Percentiles rank a stretch among this genome's conserved stretches.
phyloP scores from a whole-genome alignment of 1,140 invertebrate genomes.

The Zaprionus lachaisei region DNA sequence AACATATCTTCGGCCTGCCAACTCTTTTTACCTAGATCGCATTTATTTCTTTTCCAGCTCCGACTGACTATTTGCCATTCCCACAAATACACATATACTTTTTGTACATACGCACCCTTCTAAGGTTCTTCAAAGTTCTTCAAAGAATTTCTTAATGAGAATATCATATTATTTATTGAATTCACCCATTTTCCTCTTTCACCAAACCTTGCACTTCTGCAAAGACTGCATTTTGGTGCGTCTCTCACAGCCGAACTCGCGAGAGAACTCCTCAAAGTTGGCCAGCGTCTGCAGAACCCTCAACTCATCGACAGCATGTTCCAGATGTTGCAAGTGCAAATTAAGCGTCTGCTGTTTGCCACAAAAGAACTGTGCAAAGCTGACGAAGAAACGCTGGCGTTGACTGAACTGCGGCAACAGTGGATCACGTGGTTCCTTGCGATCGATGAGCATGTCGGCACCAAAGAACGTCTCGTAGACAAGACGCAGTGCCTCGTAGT shows the following conservation, averaged over 20 bases:
- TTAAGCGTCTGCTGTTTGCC: conserved; percentile 91
- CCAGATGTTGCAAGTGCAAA: conserved; percentile 89
- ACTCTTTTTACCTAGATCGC: too few relatives aligned
- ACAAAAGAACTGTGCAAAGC: conserved; percentile 95
- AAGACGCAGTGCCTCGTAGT: conserved; percentile 73
- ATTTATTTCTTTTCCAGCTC: too few relatives aligned
- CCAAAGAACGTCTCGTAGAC: conserved; percentile 71
- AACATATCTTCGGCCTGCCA: too few relatives aligned
- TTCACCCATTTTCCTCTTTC: not conserved
- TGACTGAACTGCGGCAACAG: conserved; percentile 88
- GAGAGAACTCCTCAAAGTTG: conserved; percentile 92
- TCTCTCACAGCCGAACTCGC: conserved; percentile 89
- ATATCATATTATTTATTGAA: not conserved
- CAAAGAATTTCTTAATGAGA: too few relatives aligned
- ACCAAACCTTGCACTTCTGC: conserved; percentile 95
- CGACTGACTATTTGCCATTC: too few relatives aligned
- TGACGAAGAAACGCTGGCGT: conserved; percentile 92
- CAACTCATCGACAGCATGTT: conserved; percentile 93
- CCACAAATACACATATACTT: too few relatives aligned
- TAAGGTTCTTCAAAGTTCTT: too few relatives aligned
- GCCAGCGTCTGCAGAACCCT: conserved; percentile 92
- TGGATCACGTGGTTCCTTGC: conserved; percentile 50
- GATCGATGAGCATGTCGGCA: conserved; percentile 30
- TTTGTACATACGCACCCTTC: too few relatives aligned
- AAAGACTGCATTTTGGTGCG: conserved; percentile 92